A percentile compares a stretch with the other conserved stretches of the same genome.
phyloP scores from a whole-genome alignment of 2,113 vertebrate genomes.

The Trachemys scripta region DNA sequence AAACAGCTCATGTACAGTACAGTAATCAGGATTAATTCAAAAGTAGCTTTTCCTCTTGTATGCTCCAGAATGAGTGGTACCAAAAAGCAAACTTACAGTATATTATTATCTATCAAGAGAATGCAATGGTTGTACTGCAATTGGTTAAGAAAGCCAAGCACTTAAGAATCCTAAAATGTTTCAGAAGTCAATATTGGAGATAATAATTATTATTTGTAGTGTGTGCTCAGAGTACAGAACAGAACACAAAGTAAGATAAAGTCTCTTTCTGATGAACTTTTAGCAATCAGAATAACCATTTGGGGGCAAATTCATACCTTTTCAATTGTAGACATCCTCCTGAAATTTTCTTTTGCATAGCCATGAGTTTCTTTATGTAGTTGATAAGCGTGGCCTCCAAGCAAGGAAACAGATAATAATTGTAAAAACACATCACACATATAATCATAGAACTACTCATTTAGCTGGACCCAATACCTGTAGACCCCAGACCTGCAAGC shows the following conservation, averaged over 20 bases:
- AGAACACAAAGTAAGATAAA: not conserved
- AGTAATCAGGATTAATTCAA: not conserved
- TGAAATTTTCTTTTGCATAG: not conserved
- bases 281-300: not conserved
- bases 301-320: not conserved
- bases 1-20: not conserved
- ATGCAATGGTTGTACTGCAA: not conserved
- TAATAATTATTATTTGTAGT: not conserved
- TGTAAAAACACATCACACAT: not conserved
- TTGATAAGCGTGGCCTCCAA: not conserved
- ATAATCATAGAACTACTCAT: not conserved
- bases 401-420: not conserved
- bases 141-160: not conserved
- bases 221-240: not conserved
- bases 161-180: not conserved
- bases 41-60: not conserved
- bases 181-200: not conserved
- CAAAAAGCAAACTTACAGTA: not conserved
- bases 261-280: not conserved
- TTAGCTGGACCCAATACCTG: not conserved
- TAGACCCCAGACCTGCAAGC: not conserved
- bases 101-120: not conserved
- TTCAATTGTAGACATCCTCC: not conserved
- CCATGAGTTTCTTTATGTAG: not conserved
- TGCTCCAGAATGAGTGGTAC: not conserved